Conservation (phyloP, 2,888 invertebrate species). For the Pycnomerus fuliginosus region DNA sequence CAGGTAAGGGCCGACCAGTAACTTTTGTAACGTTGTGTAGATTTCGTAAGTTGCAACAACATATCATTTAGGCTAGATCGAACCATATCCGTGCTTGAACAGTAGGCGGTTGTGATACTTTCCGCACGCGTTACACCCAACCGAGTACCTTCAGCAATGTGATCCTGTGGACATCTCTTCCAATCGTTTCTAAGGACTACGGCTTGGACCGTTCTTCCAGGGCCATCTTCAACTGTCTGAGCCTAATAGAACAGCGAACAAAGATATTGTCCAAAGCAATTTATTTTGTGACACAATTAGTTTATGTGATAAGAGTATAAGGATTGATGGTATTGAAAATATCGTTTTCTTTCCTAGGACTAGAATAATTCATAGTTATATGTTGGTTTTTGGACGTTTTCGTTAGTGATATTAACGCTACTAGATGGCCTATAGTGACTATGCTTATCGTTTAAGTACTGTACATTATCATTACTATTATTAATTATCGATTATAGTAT, state of each 20-base stretch:
- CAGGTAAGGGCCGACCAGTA: too few species aligned
- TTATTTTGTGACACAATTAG: conserved; percentile 30
- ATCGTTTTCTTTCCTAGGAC: conserved; percentile 31
- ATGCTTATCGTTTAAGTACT: conserved; percentile 34
- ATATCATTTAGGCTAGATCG: too few species aligned
- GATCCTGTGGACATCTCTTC: too few species aligned
- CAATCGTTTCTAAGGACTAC: conserved; percentile 32
- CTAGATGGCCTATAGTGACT: conserved; percentile 36
- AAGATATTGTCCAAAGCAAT: conserved; percentile 32
- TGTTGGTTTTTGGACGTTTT: conserved; percentile 11
- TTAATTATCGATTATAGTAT: conserved; percentile 44
- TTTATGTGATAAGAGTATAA: conserved; percentile 33
- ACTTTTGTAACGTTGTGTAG: too few species aligned
- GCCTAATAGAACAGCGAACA: conserved; percentile 43
- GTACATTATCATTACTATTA: conserved; percentile 36
- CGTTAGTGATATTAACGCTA: conserved; percentile 27
- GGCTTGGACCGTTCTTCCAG: conserved; percentile 47
- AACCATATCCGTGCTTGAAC: too few species aligned
- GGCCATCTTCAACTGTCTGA: conserved; percentile 29
- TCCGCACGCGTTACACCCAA: too few species aligned
- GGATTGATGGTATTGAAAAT: conserved; percentile 29
- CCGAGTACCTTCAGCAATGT: too few species aligned
- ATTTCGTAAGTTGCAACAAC: too few species aligned
- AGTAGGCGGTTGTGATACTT: too few species aligned
- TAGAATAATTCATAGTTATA: conserved; percentile 7